A percentile compares a stretch with the other conserved stretches of the same genome.
phyloP scores from a whole-genome alignment of 2,113 vertebrate genomes.

The Burhinus bistriatus region DNA sequence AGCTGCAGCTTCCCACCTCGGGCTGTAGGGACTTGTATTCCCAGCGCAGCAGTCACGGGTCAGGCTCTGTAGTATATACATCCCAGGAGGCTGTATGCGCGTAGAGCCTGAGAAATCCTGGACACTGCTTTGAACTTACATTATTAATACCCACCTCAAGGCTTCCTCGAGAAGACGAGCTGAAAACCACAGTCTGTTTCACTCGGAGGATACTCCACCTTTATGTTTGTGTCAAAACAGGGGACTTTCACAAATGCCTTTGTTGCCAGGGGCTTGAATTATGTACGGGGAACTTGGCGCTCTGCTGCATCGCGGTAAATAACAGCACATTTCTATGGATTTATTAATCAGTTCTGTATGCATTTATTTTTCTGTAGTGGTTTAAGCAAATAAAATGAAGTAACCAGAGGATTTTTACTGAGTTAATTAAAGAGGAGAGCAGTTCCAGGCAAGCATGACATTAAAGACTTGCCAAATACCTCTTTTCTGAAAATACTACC shows the following conservation, averaged over 20 bases:
- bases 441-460: slow-evolving; percentile 54
- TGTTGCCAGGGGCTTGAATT: slow-evolving; percentile 5
- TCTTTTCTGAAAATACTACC: slow-evolving; percentile 50
- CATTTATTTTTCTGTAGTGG: slow-evolving; percentile 43
- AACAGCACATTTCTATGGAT: neutral
- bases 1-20: neutral
- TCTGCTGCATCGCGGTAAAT: neutral
- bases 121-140: slow-evolving; percentile 25
- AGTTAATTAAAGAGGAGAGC: slow-evolving; percentile 60
- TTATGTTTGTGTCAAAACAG: neutral
- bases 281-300: neutral
- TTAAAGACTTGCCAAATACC: slow-evolving; percentile 60
- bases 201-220: neutral
- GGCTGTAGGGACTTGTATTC: neutral
- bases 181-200: neutral
- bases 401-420: slow-evolving; percentile 42
- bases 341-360: slow-evolving; percentile 19
- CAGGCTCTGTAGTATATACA: neutral
- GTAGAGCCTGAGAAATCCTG: neutral
- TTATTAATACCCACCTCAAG: slow-evolving; percentile 22
- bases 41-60: neutral
- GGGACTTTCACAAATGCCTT: neutral
- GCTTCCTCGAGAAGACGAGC: neutral
- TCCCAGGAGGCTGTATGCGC: neutral
- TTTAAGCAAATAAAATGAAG: slow-evolving; percentile 49